Base-by-base conservation (phyloP, 2,113 vertebrate genomes). In the Athene cunicularia region DNA sequence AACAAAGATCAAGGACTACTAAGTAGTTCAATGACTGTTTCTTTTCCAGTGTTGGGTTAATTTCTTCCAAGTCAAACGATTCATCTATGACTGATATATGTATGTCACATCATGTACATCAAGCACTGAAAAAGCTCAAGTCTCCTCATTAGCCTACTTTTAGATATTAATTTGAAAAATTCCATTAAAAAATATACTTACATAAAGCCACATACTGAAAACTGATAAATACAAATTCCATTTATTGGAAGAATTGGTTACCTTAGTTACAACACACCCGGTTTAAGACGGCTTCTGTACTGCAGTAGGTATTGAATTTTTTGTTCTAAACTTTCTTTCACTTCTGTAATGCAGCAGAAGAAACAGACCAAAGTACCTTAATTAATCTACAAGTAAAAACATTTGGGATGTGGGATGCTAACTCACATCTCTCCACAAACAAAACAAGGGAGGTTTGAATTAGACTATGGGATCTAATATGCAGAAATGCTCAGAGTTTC, bases 1-100 rank as follows among this genome's bases (percentile, higher is more conserved):
- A 96, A 86, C 79, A 92, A 93, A 92, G 52, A 93, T 86, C 55
- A 92, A 90, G 76, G 75, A 95, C 47, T 53, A 70, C 16, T 88
- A 86, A 91, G 37, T 18, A 92, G 60, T 71, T 80, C 90, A 79
- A 23, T n/a, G 41, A 80, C 63, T 85, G 62, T 70, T 87, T 90
- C 81, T 93, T 83, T 81, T 64, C 35, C 18, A 49, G 6, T 64
- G 45, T 18, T 0, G 0, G 23, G 21, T 81, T 88, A 68, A 63
- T 85, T 71, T 75, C n/a, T 93, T 92, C 49, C 41, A 75, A 94
- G 47, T 58, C 12, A 58, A 89, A 55, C 85, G 76, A 74, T 28
- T 84, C 73, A 84, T 84, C 56, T 63, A 3, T 77, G 37, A 93
- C 24, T 58, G 55, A 83, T 58, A 67, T 2, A 39, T 28, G 23